These are phyloP conservation scores for Pachyseris speciosa DNA, from an alignment of 64 coral and sea anemone genomes.

Conservation along the genomic window DNA sequence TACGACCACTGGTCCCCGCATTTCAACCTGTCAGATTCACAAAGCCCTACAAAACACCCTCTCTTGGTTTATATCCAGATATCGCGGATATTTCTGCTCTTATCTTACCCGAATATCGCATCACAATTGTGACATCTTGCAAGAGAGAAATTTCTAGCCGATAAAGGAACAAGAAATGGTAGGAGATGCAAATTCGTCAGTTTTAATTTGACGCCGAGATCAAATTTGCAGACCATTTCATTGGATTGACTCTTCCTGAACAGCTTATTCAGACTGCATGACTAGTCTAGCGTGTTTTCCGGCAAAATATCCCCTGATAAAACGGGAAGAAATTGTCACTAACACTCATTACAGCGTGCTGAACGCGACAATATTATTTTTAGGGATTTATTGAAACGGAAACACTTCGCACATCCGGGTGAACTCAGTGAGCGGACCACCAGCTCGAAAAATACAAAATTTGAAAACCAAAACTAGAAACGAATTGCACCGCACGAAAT, in stretches of 20 bases:
- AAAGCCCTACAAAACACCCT: background rate
- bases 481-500: too few species aligned
- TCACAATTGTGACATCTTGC: background rate
- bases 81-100: background rate
- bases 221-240: slow-evolving; percentile 13
- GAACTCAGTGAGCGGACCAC: background rate
- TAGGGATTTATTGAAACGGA: slow-evolving; percentile 39
- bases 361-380: slow-evolving; percentile 33
- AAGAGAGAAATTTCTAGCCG: background rate
- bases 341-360: background rate
- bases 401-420: slow-evolving; percentile 17
- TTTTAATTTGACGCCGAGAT: slow-evolving; percentile 39
- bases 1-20: background rate
- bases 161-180: background rate
- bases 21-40: background rate
- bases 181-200: slow-evolving; percentile 8
- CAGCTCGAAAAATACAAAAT: background rate
- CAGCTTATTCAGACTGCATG: background rate
- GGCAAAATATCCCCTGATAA: background rate
- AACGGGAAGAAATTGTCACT: slow-evolving; percentile 7
- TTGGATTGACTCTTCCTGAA: background rate
- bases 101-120: slow-evolving; percentile 25
- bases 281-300: background rate
- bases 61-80: background rate
- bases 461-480: background rate